phyloP scores from a whole-genome alignment of 1,140 invertebrate genomes.

The Drosophila nigromelanica region DNA sequence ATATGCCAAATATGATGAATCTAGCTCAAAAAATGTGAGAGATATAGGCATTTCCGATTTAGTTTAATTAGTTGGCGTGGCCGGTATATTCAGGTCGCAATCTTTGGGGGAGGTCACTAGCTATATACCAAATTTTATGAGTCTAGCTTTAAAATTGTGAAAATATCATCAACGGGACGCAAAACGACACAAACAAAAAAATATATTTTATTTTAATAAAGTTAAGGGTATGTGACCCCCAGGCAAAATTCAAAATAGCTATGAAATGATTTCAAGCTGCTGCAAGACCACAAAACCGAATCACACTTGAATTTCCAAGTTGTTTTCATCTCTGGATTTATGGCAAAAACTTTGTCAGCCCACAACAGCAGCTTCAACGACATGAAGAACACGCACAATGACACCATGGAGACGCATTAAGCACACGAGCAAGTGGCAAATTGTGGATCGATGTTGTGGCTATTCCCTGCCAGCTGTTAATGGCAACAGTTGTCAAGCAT shows the following conservation, averaged over 20 bases:
- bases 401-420: slow-evolving; percentile 78
- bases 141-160: no score
- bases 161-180: no score
- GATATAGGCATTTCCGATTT: no score
- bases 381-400: slow-evolving; percentile 56
- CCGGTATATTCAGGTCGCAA: no score
- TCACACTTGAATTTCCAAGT: slow-evolving; percentile 58
- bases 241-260: slow-evolving; percentile 24
- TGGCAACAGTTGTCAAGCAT: slow-evolving; percentile 76
- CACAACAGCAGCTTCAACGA: slow-evolving; percentile 13
- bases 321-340: slow-evolving; percentile 49
- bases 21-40: no score
- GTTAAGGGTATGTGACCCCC: background rate
- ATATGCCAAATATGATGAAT: no score
- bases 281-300: slow-evolving; percentile 60
- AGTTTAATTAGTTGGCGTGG: no score
- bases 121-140: no score
- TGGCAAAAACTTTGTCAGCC: slow-evolving; percentile 68
- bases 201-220: background rate
- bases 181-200: background rate
- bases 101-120: no score
- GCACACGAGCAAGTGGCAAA: slow-evolving; percentile 60
- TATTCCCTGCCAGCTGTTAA: slow-evolving; percentile 63
- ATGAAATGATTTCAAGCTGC: slow-evolving; percentile 38
- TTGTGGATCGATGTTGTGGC: slow-evolving; percentile 34